phyloP scores from a whole-genome alignment of 1,140 invertebrate genomes.

The Hylaeus anthracinus region DNA sequence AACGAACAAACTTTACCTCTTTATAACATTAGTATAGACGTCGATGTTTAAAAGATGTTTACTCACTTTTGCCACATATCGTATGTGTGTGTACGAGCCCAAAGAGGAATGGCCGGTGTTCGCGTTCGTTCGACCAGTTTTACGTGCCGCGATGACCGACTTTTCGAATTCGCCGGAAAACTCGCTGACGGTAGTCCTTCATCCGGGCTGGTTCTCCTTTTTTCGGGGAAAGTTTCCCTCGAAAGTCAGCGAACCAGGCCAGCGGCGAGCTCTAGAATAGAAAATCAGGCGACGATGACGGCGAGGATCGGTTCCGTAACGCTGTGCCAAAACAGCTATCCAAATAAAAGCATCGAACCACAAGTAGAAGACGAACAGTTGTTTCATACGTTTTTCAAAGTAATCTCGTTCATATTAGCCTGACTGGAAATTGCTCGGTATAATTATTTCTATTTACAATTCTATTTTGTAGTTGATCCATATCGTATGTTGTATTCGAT shows the following conservation, averaged over 20 bases:
- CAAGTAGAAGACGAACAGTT: too few relatives aligned
- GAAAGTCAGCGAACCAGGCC: constrained; percentile 43
- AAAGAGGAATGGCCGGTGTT: constrained; percentile 42
- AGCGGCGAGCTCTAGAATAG: constrained; percentile 24
- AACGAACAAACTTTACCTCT: too few relatives aligned
- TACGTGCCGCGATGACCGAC: constrained; percentile 57
- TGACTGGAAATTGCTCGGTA: too few relatives aligned
- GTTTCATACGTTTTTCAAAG: too few relatives aligned
- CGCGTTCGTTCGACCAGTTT: constrained; percentile 48
- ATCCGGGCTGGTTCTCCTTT: constrained; percentile 24
- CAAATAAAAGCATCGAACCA: too few relatives aligned
- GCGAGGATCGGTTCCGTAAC: constrained; percentile 12
- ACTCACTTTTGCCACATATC: too few relatives aligned
- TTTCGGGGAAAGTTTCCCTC: constrained; percentile 26
- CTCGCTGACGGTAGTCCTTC: constrained; percentile 58
- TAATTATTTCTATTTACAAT: too few relatives aligned
- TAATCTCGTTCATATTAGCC: too few relatives aligned
- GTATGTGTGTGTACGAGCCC: constrained; percentile 12
- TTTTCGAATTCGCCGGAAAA: constrained; percentile 58
- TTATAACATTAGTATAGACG: too few relatives aligned
- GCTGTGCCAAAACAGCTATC: neutral
- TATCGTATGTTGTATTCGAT: too few relatives aligned
- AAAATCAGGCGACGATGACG: constrained; percentile 17
- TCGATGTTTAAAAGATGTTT: too few relatives aligned
- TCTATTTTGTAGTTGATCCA: too few relatives aligned